Evolutionary conservation across 2,888 invertebrate genomes (phyloP).

Genomic region (Chrysolina oricalcia): DNA sequence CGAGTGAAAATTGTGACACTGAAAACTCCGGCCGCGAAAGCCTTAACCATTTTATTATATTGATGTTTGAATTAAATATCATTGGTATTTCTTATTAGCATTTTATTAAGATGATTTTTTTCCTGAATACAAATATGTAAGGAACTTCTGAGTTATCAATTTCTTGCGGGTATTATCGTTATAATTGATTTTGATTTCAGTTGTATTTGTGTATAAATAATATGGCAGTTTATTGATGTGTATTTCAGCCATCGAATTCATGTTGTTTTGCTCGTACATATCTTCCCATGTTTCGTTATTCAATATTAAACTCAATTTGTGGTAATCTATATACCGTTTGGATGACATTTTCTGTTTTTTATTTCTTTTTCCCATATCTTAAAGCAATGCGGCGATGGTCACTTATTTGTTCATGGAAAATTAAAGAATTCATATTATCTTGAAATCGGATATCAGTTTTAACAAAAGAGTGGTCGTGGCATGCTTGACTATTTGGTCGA

Average conservation of each 20-base stretch:
- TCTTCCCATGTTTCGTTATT: not conserved
- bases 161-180: slow-evolving; percentile 6
- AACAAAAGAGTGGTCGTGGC: too few species aligned
- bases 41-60: too few species aligned
- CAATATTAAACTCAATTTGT: not conserved
- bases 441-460: too few species aligned
- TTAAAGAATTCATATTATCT: not conserved
- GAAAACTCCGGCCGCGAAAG: too few species aligned
- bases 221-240: not conserved
- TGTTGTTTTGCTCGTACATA: not conserved
- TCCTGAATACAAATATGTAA: not conserved
- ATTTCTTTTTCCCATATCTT: slow-evolving; percentile 1
- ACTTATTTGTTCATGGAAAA: not conserved
- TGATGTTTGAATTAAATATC: not conserved
- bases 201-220: not conserved
- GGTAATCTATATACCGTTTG: too few species aligned
- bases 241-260: not conserved
- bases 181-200: not conserved
- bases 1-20: too few species aligned
- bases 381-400: not conserved
- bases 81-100: not conserved
- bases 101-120: slow-evolving; percentile 9
- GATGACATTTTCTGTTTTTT: not conserved
- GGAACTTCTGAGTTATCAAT: not conserved
- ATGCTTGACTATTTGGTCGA: too few species aligned